These are phyloP conservation scores for Standfussiana lucernea DNA, from an alignment of 2,888 invertebrate species.

Conservation along the genomic window DNA sequence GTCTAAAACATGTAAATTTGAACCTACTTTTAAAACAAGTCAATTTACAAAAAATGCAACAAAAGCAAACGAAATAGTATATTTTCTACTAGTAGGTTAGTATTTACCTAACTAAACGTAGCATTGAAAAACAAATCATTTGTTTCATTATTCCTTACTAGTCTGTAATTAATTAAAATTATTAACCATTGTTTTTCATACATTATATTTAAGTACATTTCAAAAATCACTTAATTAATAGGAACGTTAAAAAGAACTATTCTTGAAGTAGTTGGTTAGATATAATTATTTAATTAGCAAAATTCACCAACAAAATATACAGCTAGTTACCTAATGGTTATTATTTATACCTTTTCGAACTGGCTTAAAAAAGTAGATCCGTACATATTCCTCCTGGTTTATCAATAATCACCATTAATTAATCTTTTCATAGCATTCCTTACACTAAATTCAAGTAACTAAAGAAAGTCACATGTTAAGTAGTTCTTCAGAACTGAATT, in stretches of 20 bases:
- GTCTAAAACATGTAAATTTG: not conserved
- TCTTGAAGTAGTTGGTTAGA: not conserved
- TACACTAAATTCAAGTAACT: not conserved
- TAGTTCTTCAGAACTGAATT: conserved; percentile 19
- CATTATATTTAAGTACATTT: not conserved
- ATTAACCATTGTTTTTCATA: not conserved
- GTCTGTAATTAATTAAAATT: not conserved
- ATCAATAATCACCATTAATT: not conserved
- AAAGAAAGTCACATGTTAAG: not conserved
- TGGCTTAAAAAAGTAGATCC: not conserved
- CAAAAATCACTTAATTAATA: not conserved
- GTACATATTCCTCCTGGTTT: not conserved
- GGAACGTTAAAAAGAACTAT: not conserved
- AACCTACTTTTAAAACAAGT: not conserved
- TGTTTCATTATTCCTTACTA: not conserved
- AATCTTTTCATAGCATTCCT: conserved; percentile 38
- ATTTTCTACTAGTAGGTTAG: not conserved
- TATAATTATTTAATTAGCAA: not conserved
- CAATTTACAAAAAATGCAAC: not conserved
- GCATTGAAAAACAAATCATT: not conserved
- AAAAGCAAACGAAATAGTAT: not conserved
- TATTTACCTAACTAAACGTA: not conserved
- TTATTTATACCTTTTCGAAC: not conserved
- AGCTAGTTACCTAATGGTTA: not conserved
- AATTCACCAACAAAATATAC: not conserved